Percentiles rank a stretch among this genome's conserved stretches.
Evolutionary conservation across 2,797 vertebrate species (phyloP).

Genomic region (Acestrorhynchus altus): DNA sequence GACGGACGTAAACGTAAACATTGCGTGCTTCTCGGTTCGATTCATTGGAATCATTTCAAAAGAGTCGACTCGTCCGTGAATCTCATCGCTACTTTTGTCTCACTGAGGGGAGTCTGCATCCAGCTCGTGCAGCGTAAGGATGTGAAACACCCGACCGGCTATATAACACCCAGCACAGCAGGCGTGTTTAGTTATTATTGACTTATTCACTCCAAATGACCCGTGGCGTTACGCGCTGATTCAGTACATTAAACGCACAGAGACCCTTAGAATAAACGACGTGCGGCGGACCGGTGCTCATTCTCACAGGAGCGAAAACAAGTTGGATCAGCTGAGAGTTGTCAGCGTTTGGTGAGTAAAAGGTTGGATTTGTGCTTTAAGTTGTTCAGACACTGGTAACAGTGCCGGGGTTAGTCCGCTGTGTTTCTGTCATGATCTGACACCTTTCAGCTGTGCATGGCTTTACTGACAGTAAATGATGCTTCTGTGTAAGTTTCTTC

Average conservation of each 20-base stretch:
- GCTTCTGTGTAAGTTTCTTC: too few relatives aligned
- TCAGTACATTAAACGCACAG: not conserved
- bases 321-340: not conserved
- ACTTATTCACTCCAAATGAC: not conserved
- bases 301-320: not conserved
- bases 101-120: constrained; percentile 38
- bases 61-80: not conserved
- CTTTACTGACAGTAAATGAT: too few relatives aligned
- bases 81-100: constrained; percentile 37
- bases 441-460: not conserved
- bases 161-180: constrained; percentile 51
- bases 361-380: not conserved
- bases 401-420: too few relatives aligned
- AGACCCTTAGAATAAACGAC: not conserved
- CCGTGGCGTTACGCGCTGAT: too few relatives aligned
- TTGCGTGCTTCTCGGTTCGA: not conserved
- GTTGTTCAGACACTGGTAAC: not conserved
- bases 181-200: not conserved
- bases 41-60: not conserved
- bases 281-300: not conserved
- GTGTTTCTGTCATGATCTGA: not conserved
- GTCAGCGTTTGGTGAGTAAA: constrained; percentile 24
- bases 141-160: constrained; percentile 49
- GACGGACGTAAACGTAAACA: not conserved
- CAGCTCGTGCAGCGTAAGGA: constrained; percentile 57